Evolutionary conservation across 1,140 invertebrate genomes (phyloP).

Genomic region (Heliconius hermathena): DNA sequence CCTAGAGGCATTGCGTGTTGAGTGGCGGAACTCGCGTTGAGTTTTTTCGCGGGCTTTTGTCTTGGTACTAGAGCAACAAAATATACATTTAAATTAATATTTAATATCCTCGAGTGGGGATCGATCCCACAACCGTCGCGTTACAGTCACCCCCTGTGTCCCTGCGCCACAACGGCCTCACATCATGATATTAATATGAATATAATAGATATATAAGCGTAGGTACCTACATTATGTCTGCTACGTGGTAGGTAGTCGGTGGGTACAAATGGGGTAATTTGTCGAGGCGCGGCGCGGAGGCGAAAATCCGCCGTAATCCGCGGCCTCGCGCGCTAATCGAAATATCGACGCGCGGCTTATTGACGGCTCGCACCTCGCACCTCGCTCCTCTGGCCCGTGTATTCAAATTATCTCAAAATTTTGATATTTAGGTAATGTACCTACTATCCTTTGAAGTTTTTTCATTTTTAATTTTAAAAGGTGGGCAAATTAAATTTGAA

Average conservation of each 20-base stretch:
- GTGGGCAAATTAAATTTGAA: too few species aligned
- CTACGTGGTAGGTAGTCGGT: constrained; percentile 49
- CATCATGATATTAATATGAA: neutral
- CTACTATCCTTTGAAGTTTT: too few species aligned
- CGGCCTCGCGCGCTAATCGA: constrained; percentile 73
- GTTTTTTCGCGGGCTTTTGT: too few species aligned
- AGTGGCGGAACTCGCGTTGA: too few species aligned
- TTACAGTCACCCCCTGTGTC: too few species aligned
- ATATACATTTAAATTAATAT: too few species aligned
- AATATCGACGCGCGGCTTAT: constrained; percentile 72
- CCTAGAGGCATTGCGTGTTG: too few species aligned
- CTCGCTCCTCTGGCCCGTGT: constrained; percentile 15
- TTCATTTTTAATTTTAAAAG: too few species aligned
- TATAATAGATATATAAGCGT: neutral
- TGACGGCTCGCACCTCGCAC: constrained; percentile 40
- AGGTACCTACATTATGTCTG: neutral
- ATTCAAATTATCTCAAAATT: neutral
- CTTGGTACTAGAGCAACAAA: too few species aligned
- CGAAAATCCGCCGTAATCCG: constrained; percentile 78
- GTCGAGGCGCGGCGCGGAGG: constrained; percentile 65
- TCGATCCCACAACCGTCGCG: too few species aligned
- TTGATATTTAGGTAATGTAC: neutral
- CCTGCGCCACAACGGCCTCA: too few species aligned
- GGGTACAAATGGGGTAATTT: constrained; percentile 77
- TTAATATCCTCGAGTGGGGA: too few species aligned